Evolutionary conservation across 2,888 invertebrate genomes (phyloP), one percentile per base, ranked within the genome.

Genomic region (Conistra vaccinii): DNA sequence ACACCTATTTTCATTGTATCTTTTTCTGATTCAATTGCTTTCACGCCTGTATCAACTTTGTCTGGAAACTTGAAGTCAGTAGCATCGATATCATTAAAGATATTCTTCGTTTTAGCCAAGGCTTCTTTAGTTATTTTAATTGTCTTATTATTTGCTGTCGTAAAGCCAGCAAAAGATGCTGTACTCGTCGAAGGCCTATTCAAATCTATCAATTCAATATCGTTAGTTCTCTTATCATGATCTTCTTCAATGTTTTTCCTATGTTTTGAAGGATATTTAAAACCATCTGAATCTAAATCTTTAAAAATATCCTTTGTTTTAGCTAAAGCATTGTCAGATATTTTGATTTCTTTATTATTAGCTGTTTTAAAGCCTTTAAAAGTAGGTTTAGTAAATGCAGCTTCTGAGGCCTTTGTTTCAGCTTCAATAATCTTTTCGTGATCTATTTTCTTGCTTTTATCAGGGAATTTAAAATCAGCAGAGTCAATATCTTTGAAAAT

Each of bases 221-320:
- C 17, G 17, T 42, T 5, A 26, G 14, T 35, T 14, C 2, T 35
- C 2, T 51, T 55, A 23, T 42, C 39, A 55, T 35, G 23, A 12
- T 55, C 20, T n/a, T 17, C 26, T 55, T 23, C 14, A 7, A 4
- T 20, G 14, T 39, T 65, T 45, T 68, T 17, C 0, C 17, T 23
- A 6, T 29, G 23, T 12, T 80, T 73, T 10, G 39, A 7, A 57
- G 78, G 51, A 10, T 39, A 65, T 29, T 68, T 70, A 17, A 69
- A 65, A 23, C 70, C 7, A 60, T 73, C 32, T 23, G 69, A 60
- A n/a, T 84, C 73, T 39, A 92, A 78, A 74, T 92, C 89, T 69
- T 90, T 81, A 74, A 92, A 90, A 39, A 93, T 62, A 20, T 82
- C 73, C 84, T 89, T 91, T 26, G 84, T 89, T 83, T 87, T 90